Percentiles rank a stretch among this genome's conserved stretches.
phyloP scores from a whole-genome alignment of 2,797 vertebrate species.

The Choloepus didactylus region DNA sequence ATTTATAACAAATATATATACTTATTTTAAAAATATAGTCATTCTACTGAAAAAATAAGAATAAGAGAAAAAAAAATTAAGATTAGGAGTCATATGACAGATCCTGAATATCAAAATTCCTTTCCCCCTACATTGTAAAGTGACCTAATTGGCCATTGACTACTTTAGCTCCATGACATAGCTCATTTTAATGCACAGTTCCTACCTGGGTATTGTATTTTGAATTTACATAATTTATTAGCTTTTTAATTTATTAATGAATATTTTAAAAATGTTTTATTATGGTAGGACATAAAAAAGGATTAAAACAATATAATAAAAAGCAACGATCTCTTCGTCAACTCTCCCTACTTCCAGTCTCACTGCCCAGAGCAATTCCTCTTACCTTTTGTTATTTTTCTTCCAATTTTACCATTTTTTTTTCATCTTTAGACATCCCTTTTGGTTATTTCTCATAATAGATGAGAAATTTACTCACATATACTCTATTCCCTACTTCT shows the following conservation, averaged over 20 bases:
- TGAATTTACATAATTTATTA: neutral
- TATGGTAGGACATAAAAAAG: neutral
- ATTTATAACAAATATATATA: neutral
- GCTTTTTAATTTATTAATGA: neutral
- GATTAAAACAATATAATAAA: neutral
- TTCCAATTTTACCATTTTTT: neutral
- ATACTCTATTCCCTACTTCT: neutral
- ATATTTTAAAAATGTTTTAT: neutral
- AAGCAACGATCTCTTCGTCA: neutral
- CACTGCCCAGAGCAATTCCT: neutral
- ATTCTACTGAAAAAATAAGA: neutral
- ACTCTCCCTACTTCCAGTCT: neutral
- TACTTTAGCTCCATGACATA: neutral
- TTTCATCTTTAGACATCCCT: neutral
- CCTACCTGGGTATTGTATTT: neutral
- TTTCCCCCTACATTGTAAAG: neutral
- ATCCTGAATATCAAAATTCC: neutral
- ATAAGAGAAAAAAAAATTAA: neutral
- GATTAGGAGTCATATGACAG: neutral
- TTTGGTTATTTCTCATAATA: neutral
- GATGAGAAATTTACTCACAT: neutral
- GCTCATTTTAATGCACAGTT: neutral
- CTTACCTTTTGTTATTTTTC: neutral
- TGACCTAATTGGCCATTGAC: neutral
- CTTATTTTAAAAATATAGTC: neutral